Evolutionary conservation across 1,140 invertebrate species (phyloP), one percentile per base, ranked within the genome.

Genomic region (Solenopsis fugax): DNA sequence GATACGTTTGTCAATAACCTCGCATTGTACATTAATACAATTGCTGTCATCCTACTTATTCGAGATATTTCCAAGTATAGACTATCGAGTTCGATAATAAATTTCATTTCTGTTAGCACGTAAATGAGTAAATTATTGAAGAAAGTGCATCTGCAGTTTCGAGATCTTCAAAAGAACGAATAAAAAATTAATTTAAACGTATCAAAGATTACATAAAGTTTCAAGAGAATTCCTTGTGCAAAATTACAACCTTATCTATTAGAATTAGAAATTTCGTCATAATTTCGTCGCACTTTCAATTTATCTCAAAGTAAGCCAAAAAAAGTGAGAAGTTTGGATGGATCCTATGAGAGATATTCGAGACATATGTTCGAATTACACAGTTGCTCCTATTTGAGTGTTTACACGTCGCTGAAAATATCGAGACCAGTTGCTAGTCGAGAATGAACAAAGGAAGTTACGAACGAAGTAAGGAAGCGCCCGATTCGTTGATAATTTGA

Each of bases 401-500:
- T n/a, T 41, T 12, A 21, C 37, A 13, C 12, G 16, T 16, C 16
- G 7, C 37, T 29, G 16, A 12, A 37, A 45, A n/a, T 45, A 24
- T 41, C 58, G 9, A 52, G 37, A 9, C 34, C 16, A 37, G 4
- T 48, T 52, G 50, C n/a, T 24, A 21, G 29, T 29, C 24, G 12
- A 80, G 67, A 52, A 50, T 60, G 64, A 52, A 41, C 48, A 60
- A 76, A 89, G 58, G 34, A 77, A 85, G 48, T 48, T 77, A 65
- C 13, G 13, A 62, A 12, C 58, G 10, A 13, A 64, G 56, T 60
- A 64, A 85, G 56, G 34, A 58, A 60, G 16, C 41, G 77, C 21
- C 12, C 3, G 18, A 64, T 82, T 56, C n/a, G 54, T 58, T 62
- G 50, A 50, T 90, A 90, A 89, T 85, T 89, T 76, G 62, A 90